Conservation (phyloP, 2,888 invertebrate species). For the Ariolimax columbianus region DNA sequence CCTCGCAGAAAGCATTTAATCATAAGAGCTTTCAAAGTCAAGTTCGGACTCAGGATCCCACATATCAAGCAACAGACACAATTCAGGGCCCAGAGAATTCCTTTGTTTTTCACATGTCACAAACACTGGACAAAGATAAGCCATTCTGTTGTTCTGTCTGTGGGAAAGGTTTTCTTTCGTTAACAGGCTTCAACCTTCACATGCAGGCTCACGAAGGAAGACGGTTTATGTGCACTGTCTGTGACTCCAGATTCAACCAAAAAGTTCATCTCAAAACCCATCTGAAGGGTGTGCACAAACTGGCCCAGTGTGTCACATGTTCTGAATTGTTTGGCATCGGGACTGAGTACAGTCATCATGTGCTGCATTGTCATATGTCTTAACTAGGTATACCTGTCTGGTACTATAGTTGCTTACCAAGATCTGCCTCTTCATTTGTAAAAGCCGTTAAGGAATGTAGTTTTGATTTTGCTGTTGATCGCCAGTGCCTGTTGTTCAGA, state of each 20-base stretch:
- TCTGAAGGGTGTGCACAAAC: conserved; percentile 42
- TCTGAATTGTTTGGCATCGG: conserved; percentile 24
- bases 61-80: background rate
- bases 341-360: conserved; percentile 37
- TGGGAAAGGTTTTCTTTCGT: conserved; percentile 45
- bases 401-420: background rate
- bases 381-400: background rate
- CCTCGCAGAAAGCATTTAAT: conserved; percentile 12
- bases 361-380: conserved; percentile 20
- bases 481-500: background rate
- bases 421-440: background rate
- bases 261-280: conserved; percentile 50
- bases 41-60: background rate
- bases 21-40: background rate
- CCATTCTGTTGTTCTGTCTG: conserved; percentile 39
- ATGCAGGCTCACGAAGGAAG: conserved; percentile 42
- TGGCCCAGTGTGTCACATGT: conserved; percentile 39
- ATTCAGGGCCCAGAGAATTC: conserved; percentile 7
- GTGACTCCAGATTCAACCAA: conserved; percentile 45
- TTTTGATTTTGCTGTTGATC: background rate
- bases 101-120: background rate
- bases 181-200: conserved; percentile 39
- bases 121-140: conserved; percentile 9
- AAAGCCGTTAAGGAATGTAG: background rate
- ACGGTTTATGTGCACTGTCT: conserved; percentile 37